A percentile compares a stretch with the other conserved stretches of the same genome.
phyloP scores from a whole-genome alignment of 35 echinoderm and acorn worm species.

The Eucidaris tribuloides region DNA sequence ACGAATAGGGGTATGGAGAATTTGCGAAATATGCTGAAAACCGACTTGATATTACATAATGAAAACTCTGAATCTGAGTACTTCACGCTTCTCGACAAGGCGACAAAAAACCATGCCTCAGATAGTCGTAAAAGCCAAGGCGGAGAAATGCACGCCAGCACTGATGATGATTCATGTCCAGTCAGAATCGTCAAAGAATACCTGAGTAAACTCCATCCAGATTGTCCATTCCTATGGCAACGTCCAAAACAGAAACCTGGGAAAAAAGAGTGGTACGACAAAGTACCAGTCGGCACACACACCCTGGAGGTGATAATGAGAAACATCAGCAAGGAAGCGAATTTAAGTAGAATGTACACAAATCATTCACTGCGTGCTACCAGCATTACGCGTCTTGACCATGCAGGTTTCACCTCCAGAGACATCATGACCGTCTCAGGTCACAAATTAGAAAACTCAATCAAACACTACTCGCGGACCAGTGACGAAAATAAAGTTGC shows the following conservation, averaged over 20 bases:
- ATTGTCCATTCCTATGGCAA: conserved; percentile 39
- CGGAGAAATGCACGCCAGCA: neutral
- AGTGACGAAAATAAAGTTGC: conserved; percentile 19
- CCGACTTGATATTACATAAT: neutral
- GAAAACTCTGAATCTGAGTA: neutral
- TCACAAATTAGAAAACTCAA: neutral
- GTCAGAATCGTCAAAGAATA: conserved; percentile 30
- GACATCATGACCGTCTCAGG: conserved; percentile 1
- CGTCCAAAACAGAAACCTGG: neutral
- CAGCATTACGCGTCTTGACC: neutral
- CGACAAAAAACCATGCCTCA: conserved; percentile 1
- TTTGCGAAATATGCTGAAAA: conserved; percentile 39
- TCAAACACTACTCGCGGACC: neutral
- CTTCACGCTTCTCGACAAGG: conserved; percentile 6
- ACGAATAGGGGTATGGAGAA: conserved; percentile 3
- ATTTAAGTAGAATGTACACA: conserved; percentile 7
- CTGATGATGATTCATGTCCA: conserved; percentile 18
- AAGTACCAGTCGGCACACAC: conserved; percentile 9
- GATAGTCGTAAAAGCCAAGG: conserved; percentile 27
- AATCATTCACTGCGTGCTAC: conserved; percentile 8
- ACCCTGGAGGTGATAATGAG: conserved; percentile 3
- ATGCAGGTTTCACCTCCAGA: neutral
- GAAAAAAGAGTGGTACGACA: conserved; percentile 21
- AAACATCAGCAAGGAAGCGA: neutral
- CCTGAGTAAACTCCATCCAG: conserved; percentile 17